A percentile compares a stretch with the other conserved stretches of the same genome.
Evolutionary conservation across 2,888 invertebrate species (phyloP).

Genomic region (Pachydiplax longipennis): DNA sequence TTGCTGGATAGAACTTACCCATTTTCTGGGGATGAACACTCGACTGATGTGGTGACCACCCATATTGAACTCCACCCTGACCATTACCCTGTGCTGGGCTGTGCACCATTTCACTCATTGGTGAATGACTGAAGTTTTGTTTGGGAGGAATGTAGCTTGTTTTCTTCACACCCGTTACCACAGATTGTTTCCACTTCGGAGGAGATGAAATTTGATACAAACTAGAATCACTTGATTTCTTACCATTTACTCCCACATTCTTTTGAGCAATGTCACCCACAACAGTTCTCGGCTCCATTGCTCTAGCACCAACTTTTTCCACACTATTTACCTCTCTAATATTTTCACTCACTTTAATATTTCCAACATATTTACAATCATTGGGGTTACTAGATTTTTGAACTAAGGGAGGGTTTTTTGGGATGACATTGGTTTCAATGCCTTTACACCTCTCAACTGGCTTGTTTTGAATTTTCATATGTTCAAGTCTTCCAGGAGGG

Average conservation of each 20-base stretch:
- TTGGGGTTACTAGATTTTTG: background rate
- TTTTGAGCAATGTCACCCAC: background rate
- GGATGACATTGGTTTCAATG: background rate
- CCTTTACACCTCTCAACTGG: background rate
- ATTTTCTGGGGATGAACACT: background rate
- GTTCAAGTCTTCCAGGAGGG: background rate
- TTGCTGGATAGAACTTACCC: background rate
- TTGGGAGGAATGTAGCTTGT: background rate
- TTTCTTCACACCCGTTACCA: background rate
- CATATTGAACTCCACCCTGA: background rate
- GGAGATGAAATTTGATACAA: background rate
- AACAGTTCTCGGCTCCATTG: background rate
- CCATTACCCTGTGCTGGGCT: background rate
- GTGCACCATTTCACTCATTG: background rate
- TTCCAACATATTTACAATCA: constrained; percentile 21
- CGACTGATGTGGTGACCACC: background rate
- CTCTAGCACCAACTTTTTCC: background rate
- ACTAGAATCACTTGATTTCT: constrained; percentile 22
- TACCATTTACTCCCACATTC: background rate
- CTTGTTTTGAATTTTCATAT: background rate
- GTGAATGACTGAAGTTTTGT: background rate
- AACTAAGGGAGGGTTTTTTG: background rate
- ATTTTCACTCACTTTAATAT: constrained; percentile 11
- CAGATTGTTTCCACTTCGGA: background rate
- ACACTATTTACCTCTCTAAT: background rate